These are phyloP conservation scores for Vanacampus margaritifer DNA, from an alignment of 2,113 vertebrate genomes.

Conservation along the genomic window DNA sequence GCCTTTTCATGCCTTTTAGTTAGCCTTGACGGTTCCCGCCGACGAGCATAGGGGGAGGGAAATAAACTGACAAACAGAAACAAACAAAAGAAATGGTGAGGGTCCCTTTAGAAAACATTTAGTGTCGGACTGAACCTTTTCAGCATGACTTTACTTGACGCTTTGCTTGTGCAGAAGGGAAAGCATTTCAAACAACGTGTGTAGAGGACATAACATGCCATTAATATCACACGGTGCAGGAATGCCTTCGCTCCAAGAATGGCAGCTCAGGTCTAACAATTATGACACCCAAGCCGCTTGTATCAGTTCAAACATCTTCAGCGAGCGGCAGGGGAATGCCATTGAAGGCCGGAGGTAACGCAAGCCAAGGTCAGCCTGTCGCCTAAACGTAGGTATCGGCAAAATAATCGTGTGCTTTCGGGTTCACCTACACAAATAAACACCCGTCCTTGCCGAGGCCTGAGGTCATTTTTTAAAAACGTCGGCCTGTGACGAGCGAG, in stretches of 20 bases:
- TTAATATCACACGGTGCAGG: constrained; percentile 55
- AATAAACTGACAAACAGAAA: constrained; percentile 34
- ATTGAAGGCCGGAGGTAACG: constrained; percentile 61
- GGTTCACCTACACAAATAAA: constrained; percentile 72
- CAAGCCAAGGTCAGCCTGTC: constrained; percentile 59
- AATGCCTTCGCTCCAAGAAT: constrained; percentile 57
- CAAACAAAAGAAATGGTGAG: constrained; percentile 46
- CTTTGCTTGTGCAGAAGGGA: constrained; percentile 40
- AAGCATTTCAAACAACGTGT: constrained; percentile 44
- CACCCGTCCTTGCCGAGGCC: constrained; percentile 56
- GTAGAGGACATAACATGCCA: constrained; percentile 42
- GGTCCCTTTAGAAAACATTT: constrained; percentile 20
- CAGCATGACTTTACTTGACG: background rate
- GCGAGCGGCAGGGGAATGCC: constrained; percentile 57
- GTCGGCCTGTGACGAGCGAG: constrained; percentile 47
- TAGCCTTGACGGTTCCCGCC: constrained; percentile 43
- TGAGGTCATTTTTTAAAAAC: constrained; percentile 59
- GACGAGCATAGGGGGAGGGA: background rate
- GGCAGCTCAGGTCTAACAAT: constrained; percentile 53
- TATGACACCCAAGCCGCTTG: constrained; percentile 60
- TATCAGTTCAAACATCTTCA: constrained; percentile 56
- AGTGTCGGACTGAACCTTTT: constrained; percentile 24
- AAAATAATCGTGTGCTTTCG: constrained; percentile 57
- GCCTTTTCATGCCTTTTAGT: constrained; percentile 59
- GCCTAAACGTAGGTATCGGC: constrained; percentile 56